A percentile compares a stretch with the other conserved stretches of the same genome.
These are phyloP conservation scores for Sinocyclocheilus rhinocerous DNA, from an alignment of 2,113 vertebrate species.

Conservation along the genomic window DNA sequence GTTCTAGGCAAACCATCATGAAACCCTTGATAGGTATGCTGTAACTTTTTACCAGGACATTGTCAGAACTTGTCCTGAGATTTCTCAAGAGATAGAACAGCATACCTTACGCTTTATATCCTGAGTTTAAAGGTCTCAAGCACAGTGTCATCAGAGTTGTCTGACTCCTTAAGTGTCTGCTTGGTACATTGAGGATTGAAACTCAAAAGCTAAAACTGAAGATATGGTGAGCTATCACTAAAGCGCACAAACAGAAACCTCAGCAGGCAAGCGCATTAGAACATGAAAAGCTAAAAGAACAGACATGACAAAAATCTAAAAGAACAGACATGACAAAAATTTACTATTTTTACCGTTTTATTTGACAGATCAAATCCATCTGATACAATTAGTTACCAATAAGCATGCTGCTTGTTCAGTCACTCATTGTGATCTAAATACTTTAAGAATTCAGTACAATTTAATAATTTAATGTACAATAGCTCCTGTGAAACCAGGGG, in stretches of 20 bases:
- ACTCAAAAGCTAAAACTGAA: neutral
- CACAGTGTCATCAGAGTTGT: neutral
- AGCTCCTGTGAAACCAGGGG: conserved; percentile 66
- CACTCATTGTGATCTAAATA: conserved; percentile 36
- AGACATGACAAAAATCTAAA: neutral
- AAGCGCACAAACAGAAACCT: neutral
- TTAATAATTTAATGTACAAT: conserved; percentile 64
- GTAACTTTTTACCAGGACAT: neutral
- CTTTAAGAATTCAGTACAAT: conserved; percentile 32
- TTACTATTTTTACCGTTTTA: conserved; percentile 5
- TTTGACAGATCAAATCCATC: conserved; percentile 39
- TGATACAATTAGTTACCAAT: conserved; percentile 9
- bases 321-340: neutral
- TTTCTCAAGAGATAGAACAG: neutral
- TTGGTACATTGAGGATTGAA: neutral
- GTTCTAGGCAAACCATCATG: neutral
- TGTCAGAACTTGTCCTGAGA: neutral
- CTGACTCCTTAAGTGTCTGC: neutral
- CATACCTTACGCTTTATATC: neutral
- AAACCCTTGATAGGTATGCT: neutral
- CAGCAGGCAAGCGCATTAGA: neutral
- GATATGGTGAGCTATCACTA: neutral
- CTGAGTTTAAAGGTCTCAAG: neutral
- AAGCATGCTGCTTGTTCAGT: conserved; percentile 34
- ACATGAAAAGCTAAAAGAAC: neutral